Conservation (phyloP, 2,797 vertebrate genomes). For the Manis javanica region DNA sequence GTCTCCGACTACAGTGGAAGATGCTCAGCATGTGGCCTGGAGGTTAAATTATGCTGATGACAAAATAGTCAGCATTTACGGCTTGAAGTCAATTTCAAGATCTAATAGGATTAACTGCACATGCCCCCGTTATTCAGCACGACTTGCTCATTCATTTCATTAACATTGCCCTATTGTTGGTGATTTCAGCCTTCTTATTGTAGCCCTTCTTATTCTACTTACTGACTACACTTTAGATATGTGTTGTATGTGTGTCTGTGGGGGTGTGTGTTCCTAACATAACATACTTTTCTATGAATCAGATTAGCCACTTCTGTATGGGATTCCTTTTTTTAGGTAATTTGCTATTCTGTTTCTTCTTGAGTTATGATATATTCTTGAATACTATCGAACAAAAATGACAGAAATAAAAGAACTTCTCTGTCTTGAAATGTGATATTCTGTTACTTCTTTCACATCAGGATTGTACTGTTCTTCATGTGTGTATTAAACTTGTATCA, state of each 20-base stretch:
- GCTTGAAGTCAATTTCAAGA: neutral
- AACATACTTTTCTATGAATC: neutral
- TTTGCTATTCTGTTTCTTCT: conserved; percentile 26
- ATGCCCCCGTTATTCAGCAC: neutral
- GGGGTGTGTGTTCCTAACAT: neutral
- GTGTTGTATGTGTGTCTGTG: neutral
- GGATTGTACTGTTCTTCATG: neutral
- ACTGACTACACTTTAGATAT: neutral
- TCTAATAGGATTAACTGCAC: neutral
- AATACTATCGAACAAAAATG: neutral
- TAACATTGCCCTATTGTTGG: neutral
- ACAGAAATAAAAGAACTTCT: neutral
- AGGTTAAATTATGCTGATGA: neutral
- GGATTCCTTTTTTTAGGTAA: neutral
- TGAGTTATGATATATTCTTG: neutral
- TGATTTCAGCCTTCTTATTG: neutral
- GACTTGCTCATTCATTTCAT: neutral
- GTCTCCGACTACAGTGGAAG: neutral
- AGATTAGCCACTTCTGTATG: neutral
- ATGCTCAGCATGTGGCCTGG: neutral
- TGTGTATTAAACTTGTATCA: neutral
- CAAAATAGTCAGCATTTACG: neutral
- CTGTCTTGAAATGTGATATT: neutral
- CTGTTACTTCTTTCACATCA: neutral
- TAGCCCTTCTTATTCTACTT: neutral